Evolutionary conservation across 2,888 invertebrate species (phyloP), one percentile per base, ranked within the genome.

Genomic region (Emmelina monodactyla): DNA sequence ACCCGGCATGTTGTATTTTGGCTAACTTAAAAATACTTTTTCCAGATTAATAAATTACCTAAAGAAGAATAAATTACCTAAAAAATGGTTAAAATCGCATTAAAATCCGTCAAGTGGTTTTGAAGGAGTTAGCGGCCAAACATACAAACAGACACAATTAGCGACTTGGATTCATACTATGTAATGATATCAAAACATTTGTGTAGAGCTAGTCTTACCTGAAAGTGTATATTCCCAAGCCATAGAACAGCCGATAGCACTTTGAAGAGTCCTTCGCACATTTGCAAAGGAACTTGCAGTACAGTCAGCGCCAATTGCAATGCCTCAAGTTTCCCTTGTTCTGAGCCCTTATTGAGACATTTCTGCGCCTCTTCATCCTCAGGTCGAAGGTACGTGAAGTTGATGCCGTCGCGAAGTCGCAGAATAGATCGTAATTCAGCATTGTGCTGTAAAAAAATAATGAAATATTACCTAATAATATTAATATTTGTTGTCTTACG

Each of bases 241-340:
- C 94, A 94, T 35, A 95, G 72, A 45, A 95, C 92, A 1, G 94
- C 92, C 10, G 93, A 90, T 15, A 95, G 68, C 5, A 93, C 92
- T 58, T 91, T 88, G 58, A 94, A 94, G 44, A 95, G 89, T 0
- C 94, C 94, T 61, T 92, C 92, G 61, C 91, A 92, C 86, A 92
- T 91, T 44, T 87, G 88, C 34, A 87, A 82, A 6, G 92, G 91
- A 32, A 94, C 91, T 71, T 94, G 92, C 25, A 95, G 78, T 28
- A 95, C 92, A 14, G 92, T 93, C 60, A 95, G 90, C 1, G 94
- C 94, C 39, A 95, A 80, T 48, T 92, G 85, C 31, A 95, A 73
- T n/a, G 89, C 89, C 54, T 94, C 94, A 55, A 95, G 85, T 61
- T 88, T 69, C 40, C 78, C 75, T 40, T 71, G 73, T 39, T 75